Percentiles rank a stretch among this genome's conserved stretches.
These are phyloP conservation scores for Drosophila mauritiana DNA, from an alignment of 1,140 invertebrate genomes.

Conservation along the genomic window DNA sequence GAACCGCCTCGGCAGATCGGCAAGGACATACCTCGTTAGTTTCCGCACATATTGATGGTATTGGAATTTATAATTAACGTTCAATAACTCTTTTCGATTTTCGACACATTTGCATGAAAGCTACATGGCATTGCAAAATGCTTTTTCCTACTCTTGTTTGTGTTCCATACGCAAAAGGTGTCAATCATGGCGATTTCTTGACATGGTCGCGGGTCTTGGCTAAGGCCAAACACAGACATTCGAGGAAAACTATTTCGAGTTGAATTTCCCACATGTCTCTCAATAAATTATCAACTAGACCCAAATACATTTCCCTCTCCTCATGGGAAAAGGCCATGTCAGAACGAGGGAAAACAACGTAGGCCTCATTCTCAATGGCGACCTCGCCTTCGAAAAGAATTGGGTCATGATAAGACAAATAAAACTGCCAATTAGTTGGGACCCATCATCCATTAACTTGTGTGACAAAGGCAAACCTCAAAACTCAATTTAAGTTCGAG, in stretches of 20 bases:
- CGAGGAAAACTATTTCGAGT: slow-evolving; percentile 45
- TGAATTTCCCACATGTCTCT: slow-evolving; percentile 57
- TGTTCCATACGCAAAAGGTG: slow-evolving; percentile 60
- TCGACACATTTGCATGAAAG: slow-evolving; percentile 46
- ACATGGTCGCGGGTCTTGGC: slow-evolving; percentile 49
- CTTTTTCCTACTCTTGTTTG: slow-evolving; percentile 33
- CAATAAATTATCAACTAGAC: slow-evolving; percentile 61
- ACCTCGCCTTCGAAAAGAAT: slow-evolving; percentile 56
- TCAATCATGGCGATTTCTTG: slow-evolving; percentile 64
- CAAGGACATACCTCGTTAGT: slow-evolving; percentile 62
- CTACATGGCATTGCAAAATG: slow-evolving; percentile 36
- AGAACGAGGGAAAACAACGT: slow-evolving; percentile 35
- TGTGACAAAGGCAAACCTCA: slow-evolving; percentile 54
- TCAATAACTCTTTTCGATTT: slow-evolving; percentile 73
- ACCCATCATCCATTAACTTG: slow-evolving; percentile 45
- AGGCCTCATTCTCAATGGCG: slow-evolving; percentile 50
- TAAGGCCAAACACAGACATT: slow-evolving; percentile 57
- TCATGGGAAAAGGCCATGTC: slow-evolving; percentile 58
- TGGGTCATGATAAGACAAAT: slow-evolving; percentile 59
- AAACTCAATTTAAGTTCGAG: slow-evolving; percentile 57
- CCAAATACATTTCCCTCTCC: slow-evolving; percentile 58
- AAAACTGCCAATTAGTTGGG: slow-evolving; percentile 50
- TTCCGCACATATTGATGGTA: slow-evolving; percentile 52
- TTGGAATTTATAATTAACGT: slow-evolving; percentile 76
- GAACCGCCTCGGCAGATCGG: slow-evolving; percentile 41